phyloP scores from a whole-genome alignment of 2,888 invertebrate species.

The Gortyna flavago region DNA sequence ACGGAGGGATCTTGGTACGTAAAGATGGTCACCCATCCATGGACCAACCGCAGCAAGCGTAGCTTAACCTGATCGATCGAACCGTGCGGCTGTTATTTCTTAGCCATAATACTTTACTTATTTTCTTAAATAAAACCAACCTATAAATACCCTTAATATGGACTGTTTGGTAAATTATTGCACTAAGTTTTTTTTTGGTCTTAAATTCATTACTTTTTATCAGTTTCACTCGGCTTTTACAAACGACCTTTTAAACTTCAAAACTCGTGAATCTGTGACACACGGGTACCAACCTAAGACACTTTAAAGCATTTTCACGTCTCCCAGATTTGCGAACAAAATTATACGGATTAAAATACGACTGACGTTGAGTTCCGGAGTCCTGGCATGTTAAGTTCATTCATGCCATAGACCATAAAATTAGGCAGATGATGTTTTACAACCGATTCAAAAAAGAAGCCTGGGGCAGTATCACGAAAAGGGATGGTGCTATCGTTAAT shows the following conservation, averaged over 20 bases:
- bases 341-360: slow-evolving; percentile 60
- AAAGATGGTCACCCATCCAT: no score
- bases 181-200: background rate
- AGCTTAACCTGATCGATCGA: no score
- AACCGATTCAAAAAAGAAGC: background rate
- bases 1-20: no score
- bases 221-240: background rate
- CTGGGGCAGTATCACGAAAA: background rate
- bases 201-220: background rate
- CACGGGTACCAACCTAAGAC: background rate
- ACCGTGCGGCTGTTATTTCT: no score
- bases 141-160: background rate
- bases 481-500: no score
- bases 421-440: background rate
- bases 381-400: slow-evolving; percentile 50
- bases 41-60: no score
- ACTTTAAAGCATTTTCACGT: slow-evolving; percentile 29
- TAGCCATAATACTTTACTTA: no score
- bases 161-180: background rate
- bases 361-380: slow-evolving; percentile 46
- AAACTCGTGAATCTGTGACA: background rate
- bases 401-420: slow-evolving; percentile 32
- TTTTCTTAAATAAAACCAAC: background rate
- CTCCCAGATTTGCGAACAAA: slow-evolving; percentile 24
- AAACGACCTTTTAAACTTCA: background rate